Conservation (phyloP, 1,140 invertebrate genomes). For the Listronotus oregonensis region DNA sequence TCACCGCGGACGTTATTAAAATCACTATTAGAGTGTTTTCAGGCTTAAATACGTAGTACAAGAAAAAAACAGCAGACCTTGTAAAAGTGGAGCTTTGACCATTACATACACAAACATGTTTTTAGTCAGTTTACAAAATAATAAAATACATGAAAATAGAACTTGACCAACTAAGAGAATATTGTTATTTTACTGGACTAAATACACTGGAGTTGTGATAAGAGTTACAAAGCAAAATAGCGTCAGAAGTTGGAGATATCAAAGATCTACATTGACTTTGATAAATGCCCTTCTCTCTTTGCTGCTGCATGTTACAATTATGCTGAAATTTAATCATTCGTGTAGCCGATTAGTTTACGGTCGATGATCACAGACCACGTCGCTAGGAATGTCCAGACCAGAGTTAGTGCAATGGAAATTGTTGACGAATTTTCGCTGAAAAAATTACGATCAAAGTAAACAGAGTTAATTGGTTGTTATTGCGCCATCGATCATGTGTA, state of each 20-base stretch:
- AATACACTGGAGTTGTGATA: slow-evolving; percentile 14
- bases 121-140: too few species aligned
- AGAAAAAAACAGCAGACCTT: too few species aligned
- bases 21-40: too few species aligned
- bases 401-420: slow-evolving; percentile 55
- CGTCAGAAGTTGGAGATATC: slow-evolving; percentile 38
- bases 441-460: slow-evolving; percentile 52
- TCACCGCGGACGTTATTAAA: too few species aligned
- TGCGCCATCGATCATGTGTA: slow-evolving; percentile 47
- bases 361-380: slow-evolving; percentile 54
- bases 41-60: too few species aligned
- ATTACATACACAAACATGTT: too few species aligned
- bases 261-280: slow-evolving; percentile 46
- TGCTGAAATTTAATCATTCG: slow-evolving; percentile 58
- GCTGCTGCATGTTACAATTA: slow-evolving; percentile 55
- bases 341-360: slow-evolving; percentile 56
- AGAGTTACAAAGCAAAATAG: slow-evolving; percentile 21
- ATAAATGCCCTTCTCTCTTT: slow-evolving; percentile 47
- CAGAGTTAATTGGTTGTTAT: slow-evolving; percentile 46
- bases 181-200: neutral
- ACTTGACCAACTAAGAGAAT: too few species aligned
- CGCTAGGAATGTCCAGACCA: slow-evolving; percentile 54
- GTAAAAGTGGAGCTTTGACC: too few species aligned
- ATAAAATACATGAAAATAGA: too few species aligned
- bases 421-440: slow-evolving; percentile 51